Percentiles rank a stretch among this genome's conserved stretches.
Conservation (phyloP, 2,888 invertebrate species). For the Rotaria socialis region DNA sequence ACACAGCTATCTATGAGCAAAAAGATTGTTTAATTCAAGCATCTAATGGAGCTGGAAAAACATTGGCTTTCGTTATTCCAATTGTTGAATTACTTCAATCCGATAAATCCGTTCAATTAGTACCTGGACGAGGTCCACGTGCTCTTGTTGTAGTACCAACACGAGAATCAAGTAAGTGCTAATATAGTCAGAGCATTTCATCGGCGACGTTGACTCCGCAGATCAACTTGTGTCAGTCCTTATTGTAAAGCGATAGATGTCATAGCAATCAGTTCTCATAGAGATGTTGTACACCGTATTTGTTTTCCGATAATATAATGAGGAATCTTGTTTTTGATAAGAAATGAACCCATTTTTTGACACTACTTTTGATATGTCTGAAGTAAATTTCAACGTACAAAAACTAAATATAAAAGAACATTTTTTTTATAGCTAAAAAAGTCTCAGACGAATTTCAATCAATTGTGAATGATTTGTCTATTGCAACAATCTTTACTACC, state of each 20-base stretch:
- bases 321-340: too few species aligned
- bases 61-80: constrained; percentile 89
- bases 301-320: too few species aligned
- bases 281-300: too few species aligned
- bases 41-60: constrained; percentile 95
- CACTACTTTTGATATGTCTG: too few species aligned
- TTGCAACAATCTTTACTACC: constrained; percentile 73
- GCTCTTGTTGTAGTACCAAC: constrained; percentile 86
- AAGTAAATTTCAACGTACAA: too few species aligned
- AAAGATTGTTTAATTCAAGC: constrained; percentile 56
- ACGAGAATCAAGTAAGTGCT: constrained; percentile 65
- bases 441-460: constrained; percentile 84
- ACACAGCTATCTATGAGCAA: constrained; percentile 52
- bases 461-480: constrained; percentile 86
- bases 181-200: neutral
- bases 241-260: too few species aligned
- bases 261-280: too few species aligned
- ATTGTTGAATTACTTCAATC: constrained; percentile 55
- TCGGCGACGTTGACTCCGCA: too few species aligned
- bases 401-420: too few species aligned
- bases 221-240: too few species aligned
- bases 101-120: constrained; percentile 8
- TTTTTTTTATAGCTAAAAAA: constrained; percentile 71
- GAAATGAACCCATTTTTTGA: too few species aligned
- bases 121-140: constrained; percentile 29